Percentiles rank a stretch among this genome's conserved stretches.
Conservation (phyloP, 2,113 vertebrate genomes). For the Ovis canadensis region DNA sequence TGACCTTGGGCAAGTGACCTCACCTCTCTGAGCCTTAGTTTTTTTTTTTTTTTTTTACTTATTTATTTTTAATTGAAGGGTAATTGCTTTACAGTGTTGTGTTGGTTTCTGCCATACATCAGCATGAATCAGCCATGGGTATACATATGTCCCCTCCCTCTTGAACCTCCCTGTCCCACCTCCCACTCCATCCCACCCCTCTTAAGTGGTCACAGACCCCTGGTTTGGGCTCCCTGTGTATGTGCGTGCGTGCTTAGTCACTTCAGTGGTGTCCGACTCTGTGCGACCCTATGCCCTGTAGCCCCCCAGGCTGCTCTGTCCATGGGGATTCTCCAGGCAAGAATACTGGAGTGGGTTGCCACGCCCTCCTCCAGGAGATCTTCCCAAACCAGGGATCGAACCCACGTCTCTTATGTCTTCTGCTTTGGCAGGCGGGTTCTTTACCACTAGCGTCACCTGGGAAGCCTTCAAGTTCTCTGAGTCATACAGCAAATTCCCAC, state of each 20-base stretch:
- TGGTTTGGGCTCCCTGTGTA: not conserved
- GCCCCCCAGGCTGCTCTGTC: not conserved
- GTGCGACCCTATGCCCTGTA: not conserved
- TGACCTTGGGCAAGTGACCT: not conserved
- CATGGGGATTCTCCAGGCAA: not conserved
- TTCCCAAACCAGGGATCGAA: not conserved
- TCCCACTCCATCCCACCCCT: not conserved
- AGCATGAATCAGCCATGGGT: not conserved
- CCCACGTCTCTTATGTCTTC: not conserved
- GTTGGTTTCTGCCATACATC: not conserved
- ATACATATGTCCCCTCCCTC: not conserved
- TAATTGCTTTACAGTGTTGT: not conserved
- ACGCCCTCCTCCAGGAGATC: not conserved
- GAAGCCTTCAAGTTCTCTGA: not conserved
- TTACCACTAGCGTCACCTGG: not conserved
- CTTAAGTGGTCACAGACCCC: not conserved
- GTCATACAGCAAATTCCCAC: not conserved
- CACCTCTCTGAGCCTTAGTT: not conserved
- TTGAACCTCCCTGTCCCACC: not conserved
- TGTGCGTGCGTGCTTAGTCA: not conserved
- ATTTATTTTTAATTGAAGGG: not conserved
- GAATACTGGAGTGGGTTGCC: not conserved
- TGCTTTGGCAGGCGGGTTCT: not conserved
- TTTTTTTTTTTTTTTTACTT: not conserved
- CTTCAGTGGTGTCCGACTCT: not conserved